Evolutionary conservation across 2,888 invertebrate genomes (phyloP).

Genomic region (Campopleginae sp.): DNA sequence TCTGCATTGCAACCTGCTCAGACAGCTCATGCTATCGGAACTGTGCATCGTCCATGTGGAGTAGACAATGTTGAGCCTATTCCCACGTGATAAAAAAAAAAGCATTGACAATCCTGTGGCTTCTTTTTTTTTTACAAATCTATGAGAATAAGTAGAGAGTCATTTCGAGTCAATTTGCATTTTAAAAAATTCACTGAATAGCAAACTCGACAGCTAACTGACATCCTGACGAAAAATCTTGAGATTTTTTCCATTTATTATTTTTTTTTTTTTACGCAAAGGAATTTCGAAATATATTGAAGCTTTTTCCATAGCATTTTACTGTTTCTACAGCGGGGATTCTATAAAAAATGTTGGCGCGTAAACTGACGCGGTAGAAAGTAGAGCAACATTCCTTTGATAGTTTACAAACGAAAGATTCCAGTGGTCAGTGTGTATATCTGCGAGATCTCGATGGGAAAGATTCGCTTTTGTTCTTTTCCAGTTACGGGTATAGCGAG

Average conservation of each 20-base stretch:
- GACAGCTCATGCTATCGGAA: not conserved
- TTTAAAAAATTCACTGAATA: not conserved
- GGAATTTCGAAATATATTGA: not conserved
- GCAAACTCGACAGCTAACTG: not conserved
- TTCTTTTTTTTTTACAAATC: not conserved
- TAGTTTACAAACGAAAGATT: not conserved
- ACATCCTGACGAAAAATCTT: not conserved
- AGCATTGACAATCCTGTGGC: not conserved
- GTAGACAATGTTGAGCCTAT: not conserved
- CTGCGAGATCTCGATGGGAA: slow-evolving; percentile 2
- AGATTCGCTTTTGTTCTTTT: slow-evolving; percentile 30
- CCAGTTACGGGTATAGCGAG: slow-evolving; percentile 16
- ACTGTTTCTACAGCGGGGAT: not conserved
- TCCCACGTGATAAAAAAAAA: not conserved
- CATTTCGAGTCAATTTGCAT: not conserved
- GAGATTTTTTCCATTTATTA: not conserved
- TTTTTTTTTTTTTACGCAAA: not conserved
- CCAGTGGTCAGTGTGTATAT: not conserved
- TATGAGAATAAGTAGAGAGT: not conserved
- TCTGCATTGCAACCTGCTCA: not conserved
- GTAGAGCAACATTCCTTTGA: not conserved
- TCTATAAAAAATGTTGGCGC: not conserved
- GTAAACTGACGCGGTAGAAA: not conserved
- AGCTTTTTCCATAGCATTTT: not conserved
- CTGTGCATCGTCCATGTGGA: too few species aligned